Conservation (phyloP, 2,113 vertebrate species). For the Ophthalmolycus amberensis region DNA sequence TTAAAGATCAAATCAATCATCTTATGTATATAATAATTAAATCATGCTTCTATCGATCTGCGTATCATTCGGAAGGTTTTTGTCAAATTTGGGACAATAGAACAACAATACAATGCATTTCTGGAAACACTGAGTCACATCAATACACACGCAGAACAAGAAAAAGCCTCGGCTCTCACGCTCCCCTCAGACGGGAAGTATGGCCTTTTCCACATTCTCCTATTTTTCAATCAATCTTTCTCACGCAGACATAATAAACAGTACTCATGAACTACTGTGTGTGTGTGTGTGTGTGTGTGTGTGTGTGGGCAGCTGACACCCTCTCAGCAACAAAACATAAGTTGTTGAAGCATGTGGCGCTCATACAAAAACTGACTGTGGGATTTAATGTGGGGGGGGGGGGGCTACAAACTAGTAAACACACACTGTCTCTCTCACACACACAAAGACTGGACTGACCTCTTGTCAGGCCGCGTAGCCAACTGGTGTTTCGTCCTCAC, state of each 20-base stretch:
- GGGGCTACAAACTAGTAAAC: neutral
- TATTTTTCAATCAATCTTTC: slow-evolving; percentile 17
- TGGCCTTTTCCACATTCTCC: slow-evolving; percentile 19
- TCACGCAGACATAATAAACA: slow-evolving; percentile 1
- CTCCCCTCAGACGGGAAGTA: slow-evolving; percentile 21
- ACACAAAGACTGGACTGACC: slow-evolving; percentile 35
- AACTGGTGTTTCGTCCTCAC: slow-evolving; percentile 36
- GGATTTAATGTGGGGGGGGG: neutral
- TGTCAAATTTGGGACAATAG: neutral
- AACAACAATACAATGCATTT: neutral
- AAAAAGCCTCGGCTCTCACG: neutral
- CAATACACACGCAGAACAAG: too few relatives aligned
- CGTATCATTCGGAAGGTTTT: neutral
- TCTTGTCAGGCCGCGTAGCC: slow-evolving; percentile 43
- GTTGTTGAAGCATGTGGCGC: neutral
- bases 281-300: neutral
- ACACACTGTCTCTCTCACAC: neutral
- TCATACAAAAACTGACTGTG: neutral
- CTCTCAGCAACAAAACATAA: slow-evolving; percentile 20
- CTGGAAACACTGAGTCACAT: too few relatives aligned
- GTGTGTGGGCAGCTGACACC: slow-evolving; percentile 10
- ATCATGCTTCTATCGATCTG: too few relatives aligned
- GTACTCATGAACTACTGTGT: slow-evolving; percentile 7
- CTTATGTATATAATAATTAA: too few relatives aligned
- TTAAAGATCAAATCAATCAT: too few relatives aligned